Percentiles rank a stretch among this genome's conserved stretches.
Conservation (phyloP, 92 coral and sea anemone genomes). For the Palythoa grandiflora region DNA sequence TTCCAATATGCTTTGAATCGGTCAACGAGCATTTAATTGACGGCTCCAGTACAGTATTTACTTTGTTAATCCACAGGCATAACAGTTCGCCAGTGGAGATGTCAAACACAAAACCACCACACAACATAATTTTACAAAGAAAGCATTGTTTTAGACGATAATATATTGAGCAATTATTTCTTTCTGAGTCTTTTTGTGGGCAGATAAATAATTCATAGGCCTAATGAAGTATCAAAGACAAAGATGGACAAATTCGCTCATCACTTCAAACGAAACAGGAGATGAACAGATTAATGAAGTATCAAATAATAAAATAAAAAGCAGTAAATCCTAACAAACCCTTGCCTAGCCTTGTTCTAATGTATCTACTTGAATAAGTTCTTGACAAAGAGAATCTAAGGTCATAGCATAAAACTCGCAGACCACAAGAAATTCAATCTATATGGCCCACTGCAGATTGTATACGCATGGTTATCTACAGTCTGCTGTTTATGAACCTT, state of each 20-base stretch:
- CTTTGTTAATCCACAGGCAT: constrained; percentile 41
- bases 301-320: not conserved
- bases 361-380: not conserved
- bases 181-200: not conserved
- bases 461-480: not conserved
- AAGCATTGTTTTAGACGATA: constrained; percentile 18
- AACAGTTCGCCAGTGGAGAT: constrained; percentile 40
- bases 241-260: constrained; percentile 1
- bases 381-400: constrained; percentile 6
- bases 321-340: constrained; percentile 1
- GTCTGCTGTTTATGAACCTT: not conserved
- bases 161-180: not conserved
- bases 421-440: constrained; percentile 33
- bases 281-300: constrained; percentile 1
- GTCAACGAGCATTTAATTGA: constrained; percentile 10
- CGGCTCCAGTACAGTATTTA: constrained; percentile 27
- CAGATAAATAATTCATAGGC: constrained; percentile 3
- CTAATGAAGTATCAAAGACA: not conserved
- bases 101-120: constrained; percentile 20
- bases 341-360: not conserved
- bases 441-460: too few species aligned
- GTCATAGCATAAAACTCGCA: constrained; percentile 20
- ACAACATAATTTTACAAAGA: constrained; percentile 24
- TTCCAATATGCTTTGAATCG: not conserved
- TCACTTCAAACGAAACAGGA: constrained; percentile 26